A percentile compares a stretch with the other conserved stretches of the same genome.
phyloP scores from a whole-genome alignment of 2,888 invertebrate species.

The Rapana venosa region DNA sequence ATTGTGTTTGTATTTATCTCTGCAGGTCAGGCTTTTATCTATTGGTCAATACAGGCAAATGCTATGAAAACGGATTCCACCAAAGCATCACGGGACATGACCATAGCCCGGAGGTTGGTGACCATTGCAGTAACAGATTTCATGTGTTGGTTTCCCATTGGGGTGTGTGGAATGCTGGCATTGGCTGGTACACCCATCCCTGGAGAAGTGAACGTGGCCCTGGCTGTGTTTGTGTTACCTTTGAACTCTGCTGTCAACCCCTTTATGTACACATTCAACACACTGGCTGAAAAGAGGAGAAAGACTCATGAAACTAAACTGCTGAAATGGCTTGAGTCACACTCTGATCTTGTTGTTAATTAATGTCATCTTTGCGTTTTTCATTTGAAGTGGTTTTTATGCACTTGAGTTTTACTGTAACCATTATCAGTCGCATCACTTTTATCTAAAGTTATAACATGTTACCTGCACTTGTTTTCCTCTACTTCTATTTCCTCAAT shows the following conservation, averaged over 20 bases:
- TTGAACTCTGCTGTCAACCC: neutral
- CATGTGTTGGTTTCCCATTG: slow-evolving; percentile 22
- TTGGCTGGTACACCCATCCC: neutral
- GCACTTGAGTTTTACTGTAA: no score
- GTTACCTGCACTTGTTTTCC: no score
- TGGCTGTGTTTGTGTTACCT: neutral
- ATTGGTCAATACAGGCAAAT: neutral
- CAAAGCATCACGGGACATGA: neutral
- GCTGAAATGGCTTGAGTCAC: slow-evolving; percentile 1
- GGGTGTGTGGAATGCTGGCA: neutral
- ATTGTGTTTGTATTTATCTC: neutral
- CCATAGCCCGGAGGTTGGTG: slow-evolving; percentile 1
- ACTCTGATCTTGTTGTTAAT: neutral
- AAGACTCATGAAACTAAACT: neutral
- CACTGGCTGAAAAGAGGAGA: neutral
- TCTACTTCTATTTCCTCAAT: no score
- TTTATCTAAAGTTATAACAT: no score
- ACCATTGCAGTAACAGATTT: neutral
- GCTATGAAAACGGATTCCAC: neutral
- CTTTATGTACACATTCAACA: slow-evolving; percentile 7
- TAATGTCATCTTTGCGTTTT: neutral
- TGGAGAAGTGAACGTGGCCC: slow-evolving; percentile 15
- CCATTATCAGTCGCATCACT: no score
- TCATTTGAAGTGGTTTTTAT: no score
- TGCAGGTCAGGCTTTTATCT: slow-evolving; percentile 15